Conservation (phyloP, 2,113 vertebrate species). For the Ceyx margarethae region DNA sequence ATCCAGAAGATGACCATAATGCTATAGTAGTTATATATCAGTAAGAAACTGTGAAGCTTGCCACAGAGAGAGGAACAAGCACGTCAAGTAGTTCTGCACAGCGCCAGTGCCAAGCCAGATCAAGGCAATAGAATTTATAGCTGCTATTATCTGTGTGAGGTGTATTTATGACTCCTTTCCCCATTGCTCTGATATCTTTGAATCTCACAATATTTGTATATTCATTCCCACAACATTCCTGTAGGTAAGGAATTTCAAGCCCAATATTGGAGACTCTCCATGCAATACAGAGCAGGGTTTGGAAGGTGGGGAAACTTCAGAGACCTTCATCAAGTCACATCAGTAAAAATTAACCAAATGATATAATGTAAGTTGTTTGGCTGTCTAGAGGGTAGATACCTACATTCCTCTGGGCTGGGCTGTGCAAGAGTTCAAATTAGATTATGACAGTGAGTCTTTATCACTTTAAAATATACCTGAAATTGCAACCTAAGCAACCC, state of each 20-base stretch:
- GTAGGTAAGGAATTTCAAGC: slow-evolving; percentile 27
- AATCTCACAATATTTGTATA: slow-evolving; percentile 48
- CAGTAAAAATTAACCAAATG: not conserved
- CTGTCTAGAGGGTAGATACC: not conserved
- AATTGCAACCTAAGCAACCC: not conserved
- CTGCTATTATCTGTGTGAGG: not conserved
- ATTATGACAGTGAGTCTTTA: not conserved
- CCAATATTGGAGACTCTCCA: not conserved
- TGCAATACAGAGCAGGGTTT: not conserved
- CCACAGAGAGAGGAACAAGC: not conserved
- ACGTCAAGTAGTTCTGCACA: not conserved
- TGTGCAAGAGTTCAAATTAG: not conserved
- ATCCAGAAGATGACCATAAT: not conserved
- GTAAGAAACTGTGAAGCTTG: slow-evolving; percentile 8
- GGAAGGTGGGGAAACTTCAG: not conserved
- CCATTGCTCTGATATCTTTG: not conserved
- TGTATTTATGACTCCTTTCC: slow-evolving; percentile 44
- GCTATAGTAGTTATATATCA: not conserved
- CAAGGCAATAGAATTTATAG: slow-evolving; percentile 50
- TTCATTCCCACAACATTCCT: slow-evolving; percentile 38
- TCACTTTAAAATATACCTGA: slow-evolving; percentile 4
- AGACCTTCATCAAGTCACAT: not conserved
- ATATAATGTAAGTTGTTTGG: not conserved
- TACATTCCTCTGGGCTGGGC: not conserved
- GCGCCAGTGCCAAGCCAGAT: not conserved